These are phyloP conservation scores for Dendrolimus pini DNA, from an alignment of 2,888 invertebrate species.

Conservation along the genomic window DNA sequence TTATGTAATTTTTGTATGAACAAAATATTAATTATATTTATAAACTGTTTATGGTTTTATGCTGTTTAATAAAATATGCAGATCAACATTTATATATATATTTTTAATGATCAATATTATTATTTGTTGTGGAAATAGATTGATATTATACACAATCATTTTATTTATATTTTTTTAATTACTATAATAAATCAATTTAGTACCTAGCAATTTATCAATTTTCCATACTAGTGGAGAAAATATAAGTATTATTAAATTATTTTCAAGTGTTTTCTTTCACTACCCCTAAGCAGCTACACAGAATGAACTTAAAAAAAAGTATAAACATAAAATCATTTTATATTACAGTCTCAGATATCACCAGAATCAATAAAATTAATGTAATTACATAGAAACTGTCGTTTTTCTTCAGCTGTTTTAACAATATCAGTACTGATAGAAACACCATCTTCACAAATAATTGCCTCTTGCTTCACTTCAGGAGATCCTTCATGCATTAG, in stretches of 20 bases:
- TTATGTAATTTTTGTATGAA: neutral
- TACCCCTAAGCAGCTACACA: no score
- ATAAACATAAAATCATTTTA: neutral
- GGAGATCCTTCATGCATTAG: constrained; percentile 55
- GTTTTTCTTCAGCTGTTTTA: constrained; percentile 52
- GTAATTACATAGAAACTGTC: constrained; percentile 65
- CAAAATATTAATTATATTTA: neutral
- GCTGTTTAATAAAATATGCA: neutral
- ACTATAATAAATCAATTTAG: constrained; percentile 35
- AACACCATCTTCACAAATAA: constrained; percentile 52
- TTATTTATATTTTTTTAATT: constrained; percentile 50
- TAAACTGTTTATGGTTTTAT: neutral
- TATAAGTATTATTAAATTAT: constrained; percentile 54
- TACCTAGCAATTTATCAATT: constrained; percentile 45
- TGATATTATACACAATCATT: constrained; percentile 22
- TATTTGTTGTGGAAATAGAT: constrained; percentile 10
- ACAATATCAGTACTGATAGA: constrained; percentile 52
- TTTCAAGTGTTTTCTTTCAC: constrained; percentile 24
- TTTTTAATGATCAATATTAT: constrained; percentile 9
- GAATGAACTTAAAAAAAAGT: constrained; percentile 1
- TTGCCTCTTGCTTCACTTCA: constrained; percentile 49
- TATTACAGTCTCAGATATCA: neutral
- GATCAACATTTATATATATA: constrained; percentile 5
- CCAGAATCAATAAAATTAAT: constrained; percentile 51
- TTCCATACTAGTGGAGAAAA: constrained; percentile 49